Evolutionary conservation across 2,888 invertebrate species (phyloP).

Genomic region (Lamellibrachia columna): DNA sequence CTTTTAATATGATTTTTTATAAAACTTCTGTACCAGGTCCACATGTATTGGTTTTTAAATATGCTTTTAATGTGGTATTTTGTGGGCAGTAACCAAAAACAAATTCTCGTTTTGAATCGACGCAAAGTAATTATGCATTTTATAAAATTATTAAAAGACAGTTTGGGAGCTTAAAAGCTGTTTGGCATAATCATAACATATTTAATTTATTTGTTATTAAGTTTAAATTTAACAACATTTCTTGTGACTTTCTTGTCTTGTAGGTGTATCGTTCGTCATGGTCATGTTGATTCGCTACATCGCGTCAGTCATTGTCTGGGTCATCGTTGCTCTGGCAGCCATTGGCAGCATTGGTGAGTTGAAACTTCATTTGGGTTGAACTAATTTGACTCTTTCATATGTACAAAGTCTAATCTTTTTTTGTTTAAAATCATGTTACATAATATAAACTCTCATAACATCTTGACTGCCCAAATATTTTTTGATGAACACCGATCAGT

Average conservation of each 20-base stretch:
- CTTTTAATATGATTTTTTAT: not conserved
- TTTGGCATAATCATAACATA: not conserved
- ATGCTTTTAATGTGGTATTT: not conserved
- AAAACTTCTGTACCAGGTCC: not conserved
- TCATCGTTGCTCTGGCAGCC: constrained; percentile 84
- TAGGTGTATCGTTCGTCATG: constrained; percentile 75
- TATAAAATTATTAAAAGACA: not conserved
- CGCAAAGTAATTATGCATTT: not conserved
- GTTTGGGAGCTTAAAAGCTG: not conserved
- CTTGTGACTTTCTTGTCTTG: not conserved
- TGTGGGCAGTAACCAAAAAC: not conserved
- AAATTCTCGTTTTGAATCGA: not conserved
- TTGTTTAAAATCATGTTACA: too few species aligned
- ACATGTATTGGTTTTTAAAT: not conserved
- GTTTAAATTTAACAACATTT: not conserved
- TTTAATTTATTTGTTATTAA: not conserved
- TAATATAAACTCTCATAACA: too few species aligned
- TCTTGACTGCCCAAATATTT: too few species aligned
- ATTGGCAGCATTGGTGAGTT: constrained; percentile 76
- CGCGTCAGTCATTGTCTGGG: constrained; percentile 85
- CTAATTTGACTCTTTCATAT: constrained; percentile 21
- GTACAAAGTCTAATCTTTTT: too few species aligned
- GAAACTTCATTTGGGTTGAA: not conserved
- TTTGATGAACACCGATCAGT: too few species aligned
- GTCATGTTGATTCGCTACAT: constrained; percentile 85